phyloP scores from a whole-genome alignment of 2,888 invertebrate genomes.

The Drosophila paucipuncta region DNA sequence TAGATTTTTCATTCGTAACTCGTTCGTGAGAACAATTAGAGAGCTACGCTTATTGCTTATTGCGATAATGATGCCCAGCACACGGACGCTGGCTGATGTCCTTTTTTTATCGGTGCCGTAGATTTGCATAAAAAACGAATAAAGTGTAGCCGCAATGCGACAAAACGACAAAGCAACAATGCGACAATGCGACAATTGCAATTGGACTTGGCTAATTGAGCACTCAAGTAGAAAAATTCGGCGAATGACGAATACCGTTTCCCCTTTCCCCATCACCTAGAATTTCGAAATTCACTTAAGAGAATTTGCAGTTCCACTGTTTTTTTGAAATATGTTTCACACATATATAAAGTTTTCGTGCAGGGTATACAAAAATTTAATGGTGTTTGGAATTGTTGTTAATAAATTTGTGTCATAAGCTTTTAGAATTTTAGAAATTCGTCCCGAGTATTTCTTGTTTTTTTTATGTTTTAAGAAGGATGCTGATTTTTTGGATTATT shows the following conservation, averaged over 20 bases:
- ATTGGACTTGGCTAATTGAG: slow-evolving; percentile 56
- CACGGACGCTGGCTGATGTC: slow-evolving; percentile 25
- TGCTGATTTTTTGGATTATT: background rate
- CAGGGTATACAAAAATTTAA: background rate
- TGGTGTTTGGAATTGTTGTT: background rate
- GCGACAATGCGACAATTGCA: slow-evolving; percentile 38
- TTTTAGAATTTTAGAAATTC: background rate
- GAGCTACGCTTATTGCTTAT: slow-evolving; percentile 15
- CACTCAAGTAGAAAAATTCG: slow-evolving; percentile 61
- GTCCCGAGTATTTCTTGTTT: background rate
- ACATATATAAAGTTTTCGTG: background rate
- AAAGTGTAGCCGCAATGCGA: slow-evolving; percentile 45
- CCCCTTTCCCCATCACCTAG: background rate
- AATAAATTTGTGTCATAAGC: background rate
- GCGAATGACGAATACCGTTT: slow-evolving; percentile 1
- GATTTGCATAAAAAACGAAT: slow-evolving; percentile 78
- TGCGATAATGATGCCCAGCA: slow-evolving; percentile 40
- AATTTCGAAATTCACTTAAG: background rate
- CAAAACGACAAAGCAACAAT: slow-evolving; percentile 21
- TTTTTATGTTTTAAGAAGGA: background rate
- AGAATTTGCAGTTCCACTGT: background rate
- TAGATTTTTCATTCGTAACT: slow-evolving; percentile 57
- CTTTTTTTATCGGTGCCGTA: slow-evolving; percentile 14
- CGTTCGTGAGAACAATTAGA: slow-evolving; percentile 58
- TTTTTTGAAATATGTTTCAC: background rate